Conservation (phyloP, 2,113 vertebrate species). For the Rana temporaria region DNA sequence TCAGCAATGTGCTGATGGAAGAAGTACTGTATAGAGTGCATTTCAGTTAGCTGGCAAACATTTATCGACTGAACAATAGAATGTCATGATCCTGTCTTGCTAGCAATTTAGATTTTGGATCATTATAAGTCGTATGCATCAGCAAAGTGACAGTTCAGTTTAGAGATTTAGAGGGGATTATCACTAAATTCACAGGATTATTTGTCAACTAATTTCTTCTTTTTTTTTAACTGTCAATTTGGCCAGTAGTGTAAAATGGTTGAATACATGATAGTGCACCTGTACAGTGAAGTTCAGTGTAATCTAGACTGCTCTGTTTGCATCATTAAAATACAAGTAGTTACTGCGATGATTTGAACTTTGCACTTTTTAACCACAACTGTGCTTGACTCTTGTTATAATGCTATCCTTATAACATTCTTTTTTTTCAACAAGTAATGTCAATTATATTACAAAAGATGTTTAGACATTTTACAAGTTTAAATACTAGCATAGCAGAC, state of each 20-base stretch:
- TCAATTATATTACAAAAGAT: no score
- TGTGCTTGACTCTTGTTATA: no score
- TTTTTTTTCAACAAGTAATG: no score
- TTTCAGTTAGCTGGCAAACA: conserved; percentile 1
- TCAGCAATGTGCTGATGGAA: not conserved
- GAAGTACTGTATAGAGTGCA: not conserved
- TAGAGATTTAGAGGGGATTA: conserved; percentile 33
- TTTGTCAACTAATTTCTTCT: conserved; percentile 5
- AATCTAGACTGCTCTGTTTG: not conserved
- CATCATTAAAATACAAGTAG: not conserved
- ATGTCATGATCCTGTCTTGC: conserved; percentile 32
- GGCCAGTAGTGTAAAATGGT: not conserved
- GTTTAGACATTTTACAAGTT: no score
- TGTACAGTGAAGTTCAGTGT: not conserved
- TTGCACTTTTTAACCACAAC: no score
- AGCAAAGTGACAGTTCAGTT: conserved; percentile 38
- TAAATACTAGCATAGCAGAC: no score
- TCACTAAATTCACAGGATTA: conserved; percentile 35
- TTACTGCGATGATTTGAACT: no score
- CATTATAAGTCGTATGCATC: conserved; percentile 44
- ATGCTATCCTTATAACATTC: no score
- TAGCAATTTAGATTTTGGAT: conserved; percentile 34
- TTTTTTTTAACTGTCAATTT: conserved; percentile 9
- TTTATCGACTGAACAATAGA: conserved; percentile 19
- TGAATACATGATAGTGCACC: not conserved